Percentiles rank a stretch among this genome's conserved stretches.
These are phyloP conservation scores for Calypte anna DNA, from an alignment of 2,113 vertebrate genomes.

Conservation along the genomic window DNA sequence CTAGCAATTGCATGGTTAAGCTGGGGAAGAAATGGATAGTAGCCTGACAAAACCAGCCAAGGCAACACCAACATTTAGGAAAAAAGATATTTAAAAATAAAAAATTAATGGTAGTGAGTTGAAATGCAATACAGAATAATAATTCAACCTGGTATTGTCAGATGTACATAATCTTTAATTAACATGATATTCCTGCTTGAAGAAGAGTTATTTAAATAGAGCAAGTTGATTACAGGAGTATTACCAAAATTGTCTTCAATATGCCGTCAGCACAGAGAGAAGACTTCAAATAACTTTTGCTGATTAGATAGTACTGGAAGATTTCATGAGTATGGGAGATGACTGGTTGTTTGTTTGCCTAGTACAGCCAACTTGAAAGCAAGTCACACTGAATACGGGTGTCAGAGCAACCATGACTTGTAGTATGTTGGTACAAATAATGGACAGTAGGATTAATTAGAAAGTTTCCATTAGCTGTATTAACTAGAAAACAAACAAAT, in stretches of 20 bases:
- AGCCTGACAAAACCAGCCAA: not conserved
- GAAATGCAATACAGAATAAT: not conserved
- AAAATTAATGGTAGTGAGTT: not conserved
- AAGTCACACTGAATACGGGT: not conserved
- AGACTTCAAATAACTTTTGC: not conserved
- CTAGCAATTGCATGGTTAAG: not conserved
- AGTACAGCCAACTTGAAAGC: not conserved
- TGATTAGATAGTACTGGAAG: not conserved
- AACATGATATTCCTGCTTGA: not conserved
- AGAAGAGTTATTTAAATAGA: not conserved
- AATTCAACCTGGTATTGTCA: not conserved
- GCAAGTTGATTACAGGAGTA: not conserved
- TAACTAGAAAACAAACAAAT: not conserved
- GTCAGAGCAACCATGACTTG: not conserved
- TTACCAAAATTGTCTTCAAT: not conserved
- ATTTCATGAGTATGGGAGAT: not conserved
- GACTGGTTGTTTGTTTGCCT: not conserved
- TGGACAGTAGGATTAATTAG: not conserved
- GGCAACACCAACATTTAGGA: not conserved
- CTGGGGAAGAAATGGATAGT: not conserved
- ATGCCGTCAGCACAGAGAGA: not conserved
- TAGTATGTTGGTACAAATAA: rapidly evolving
- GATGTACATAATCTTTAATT: not conserved
- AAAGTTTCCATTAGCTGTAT: not conserved
- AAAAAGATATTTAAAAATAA: not conserved